Conservation (phyloP, 2,113 vertebrate species). For the Cinclus mexicanus region DNA sequence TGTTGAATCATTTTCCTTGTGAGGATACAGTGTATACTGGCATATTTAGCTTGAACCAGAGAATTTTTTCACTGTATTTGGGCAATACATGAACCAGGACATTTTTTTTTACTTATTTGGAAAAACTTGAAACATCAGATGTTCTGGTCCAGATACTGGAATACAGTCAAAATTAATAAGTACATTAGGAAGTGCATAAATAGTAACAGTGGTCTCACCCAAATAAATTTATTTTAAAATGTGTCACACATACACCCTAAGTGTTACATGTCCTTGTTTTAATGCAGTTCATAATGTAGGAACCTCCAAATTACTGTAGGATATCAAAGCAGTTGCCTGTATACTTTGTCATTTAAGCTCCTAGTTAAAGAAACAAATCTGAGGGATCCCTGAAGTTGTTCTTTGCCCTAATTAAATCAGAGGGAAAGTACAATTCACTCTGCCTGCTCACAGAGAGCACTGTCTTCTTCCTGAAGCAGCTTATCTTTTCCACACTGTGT, state of each 20-base stretch:
- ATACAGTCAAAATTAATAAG: background rate
- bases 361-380: background rate
- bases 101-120: background rate
- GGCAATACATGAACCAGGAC: background rate
- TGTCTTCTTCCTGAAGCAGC: background rate
- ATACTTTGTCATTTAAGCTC: background rate
- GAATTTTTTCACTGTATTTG: constrained; percentile 39
- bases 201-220: background rate
- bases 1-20: background rate
- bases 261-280: background rate
- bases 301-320: background rate
- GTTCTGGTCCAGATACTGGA: background rate
- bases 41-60: background rate
- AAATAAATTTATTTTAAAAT: background rate
- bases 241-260: background rate
- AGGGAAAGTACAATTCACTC: background rate
- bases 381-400: background rate
- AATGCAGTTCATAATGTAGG: background rate
- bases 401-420: background rate
- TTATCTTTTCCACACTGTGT: background rate
- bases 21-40: background rate
- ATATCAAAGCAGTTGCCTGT: background rate
- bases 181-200: background rate
- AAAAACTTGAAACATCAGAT: background rate
- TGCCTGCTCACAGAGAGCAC: background rate